A percentile compares a stretch with the other conserved stretches of the same genome.
Evolutionary conservation across 2,888 invertebrate species (phyloP).

Genomic region (Dimorphilus gyrociliatus): DNA sequence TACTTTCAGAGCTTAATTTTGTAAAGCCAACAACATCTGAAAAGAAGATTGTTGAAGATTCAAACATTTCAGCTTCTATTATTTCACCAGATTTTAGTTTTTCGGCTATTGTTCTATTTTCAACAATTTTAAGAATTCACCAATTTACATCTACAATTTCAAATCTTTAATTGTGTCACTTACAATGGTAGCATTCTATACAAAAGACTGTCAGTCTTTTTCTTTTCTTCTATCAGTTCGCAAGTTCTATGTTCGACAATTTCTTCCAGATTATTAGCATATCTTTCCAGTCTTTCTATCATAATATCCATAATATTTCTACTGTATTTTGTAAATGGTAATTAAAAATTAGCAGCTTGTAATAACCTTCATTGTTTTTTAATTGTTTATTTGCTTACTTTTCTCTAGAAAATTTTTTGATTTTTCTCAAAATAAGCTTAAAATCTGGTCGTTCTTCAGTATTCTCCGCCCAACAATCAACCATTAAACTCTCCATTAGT

Average conservation of each 20-base stretch:
- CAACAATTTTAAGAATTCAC: too few relatives aligned
- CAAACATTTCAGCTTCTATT: conserved; percentile 7
- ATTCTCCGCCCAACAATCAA: conserved; percentile 21
- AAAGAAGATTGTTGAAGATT: conserved; percentile 8
- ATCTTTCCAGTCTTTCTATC: conserved; percentile 25
- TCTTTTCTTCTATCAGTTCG: conserved; percentile 26
- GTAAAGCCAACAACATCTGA: conserved; percentile 11
- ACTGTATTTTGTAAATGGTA: neutral
- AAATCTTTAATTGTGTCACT: conserved; percentile 8
- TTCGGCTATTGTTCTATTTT: conserved; percentile 8
- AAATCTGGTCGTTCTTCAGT: conserved; percentile 23
- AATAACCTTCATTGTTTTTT: neutral
- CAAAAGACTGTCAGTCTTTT: conserved; percentile 24
- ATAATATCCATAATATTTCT: conserved; percentile 29
- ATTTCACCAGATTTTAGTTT: conserved; percentile 6
- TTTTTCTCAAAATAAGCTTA: conserved; percentile 5
- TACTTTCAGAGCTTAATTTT: conserved; percentile 5
- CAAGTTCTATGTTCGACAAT: conserved; percentile 23
- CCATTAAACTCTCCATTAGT: conserved; percentile 18
- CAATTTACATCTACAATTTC: too few relatives aligned
- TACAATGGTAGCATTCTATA: conserved; percentile 28
- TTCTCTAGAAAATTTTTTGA: conserved; percentile 6
- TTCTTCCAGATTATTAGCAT: conserved; percentile 26
- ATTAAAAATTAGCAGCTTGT: neutral
- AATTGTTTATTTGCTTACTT: conserved; percentile 13